Percentiles rank a stretch among this genome's conserved stretches.
Conservation (phyloP, 92 coral and sea anemone genomes). For the Siderastrea radians region DNA sequence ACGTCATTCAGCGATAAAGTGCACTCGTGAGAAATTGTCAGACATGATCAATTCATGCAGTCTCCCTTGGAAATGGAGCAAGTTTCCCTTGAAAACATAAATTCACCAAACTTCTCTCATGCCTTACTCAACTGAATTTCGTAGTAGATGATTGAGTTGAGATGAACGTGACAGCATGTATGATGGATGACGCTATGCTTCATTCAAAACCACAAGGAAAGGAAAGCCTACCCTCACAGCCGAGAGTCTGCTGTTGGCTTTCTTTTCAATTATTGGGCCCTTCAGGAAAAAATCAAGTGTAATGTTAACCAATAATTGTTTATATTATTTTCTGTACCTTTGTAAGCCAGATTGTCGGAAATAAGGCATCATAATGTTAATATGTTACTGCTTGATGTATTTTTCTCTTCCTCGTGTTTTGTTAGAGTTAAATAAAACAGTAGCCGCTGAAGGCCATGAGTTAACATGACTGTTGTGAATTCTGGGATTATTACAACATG, state of each 20-base stretch:
- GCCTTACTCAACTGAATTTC: neutral
- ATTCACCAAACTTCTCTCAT: neutral
- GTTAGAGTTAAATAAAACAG: no score
- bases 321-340: neutral
- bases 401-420: no score
- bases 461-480: no score
- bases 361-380: neutral
- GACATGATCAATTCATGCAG: no score
- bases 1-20: no score
- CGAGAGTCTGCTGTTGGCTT: slow-evolving; percentile 52
- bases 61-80: no score
- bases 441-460: no score
- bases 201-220: slow-evolving; percentile 11
- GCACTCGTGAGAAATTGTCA: no score
- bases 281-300: slow-evolving; percentile 48
- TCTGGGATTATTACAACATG: no score
- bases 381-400: neutral
- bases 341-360: neutral
- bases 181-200: slow-evolving; percentile 13
- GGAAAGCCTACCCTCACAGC: slow-evolving; percentile 61
- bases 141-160: neutral
- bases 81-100: no score
- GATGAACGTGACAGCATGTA: slow-evolving; percentile 25
- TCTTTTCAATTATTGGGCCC: slow-evolving; percentile 57
- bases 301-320: slow-evolving; percentile 22